Evolutionary conservation across 2,888 invertebrate genomes (phyloP), one percentile per base, ranked within the genome.

Genomic region (Pollenia amentaria): DNA sequence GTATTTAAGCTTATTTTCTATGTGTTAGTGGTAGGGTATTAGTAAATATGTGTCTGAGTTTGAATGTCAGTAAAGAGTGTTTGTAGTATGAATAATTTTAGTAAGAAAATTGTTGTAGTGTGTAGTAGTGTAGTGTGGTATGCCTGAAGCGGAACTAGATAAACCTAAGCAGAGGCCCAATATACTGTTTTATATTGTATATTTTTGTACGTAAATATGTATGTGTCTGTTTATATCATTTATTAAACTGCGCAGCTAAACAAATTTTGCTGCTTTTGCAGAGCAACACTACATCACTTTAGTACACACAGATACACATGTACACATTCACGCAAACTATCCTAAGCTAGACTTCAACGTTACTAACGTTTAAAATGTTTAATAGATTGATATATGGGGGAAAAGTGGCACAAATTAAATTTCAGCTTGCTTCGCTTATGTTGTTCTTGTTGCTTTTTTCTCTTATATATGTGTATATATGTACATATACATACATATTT

Each of bases 371-470:
- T 78, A 57, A 87, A 84, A 83, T 79, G 72, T 77, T 84, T 87
- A 84, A 84, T 87, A 84, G 80, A 87, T 84, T 87, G 84, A 87
- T 87, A 81, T 85, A 82, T 79, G 87, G 84, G 84, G 84, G 76
- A 87, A 87, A 87, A 87, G 84, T 87, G 79, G 84, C 84, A 85
- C 84, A 87, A 85, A 85, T 87, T 87, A 87, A 84, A 87, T 84
- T 87, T 87, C 51, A 87, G 84, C 77, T 87, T 87, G 80, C 73
- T 84, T 87, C 44, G 75, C 62, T 82, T 10, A 46, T 76, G 18
- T 76, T 69, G 72, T 67, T 57, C 55, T 51, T 84, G 21, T 84
- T 72, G 38, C 70, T 83, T 70, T 51, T 51, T 65, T 70, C 51
- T 79, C 46, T 79, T 73, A 40, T 69, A 29, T 6, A 29, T 29